Base-by-base conservation (phyloP, 2,888 invertebrate species). In the Leptopilina drosophilae region DNA sequence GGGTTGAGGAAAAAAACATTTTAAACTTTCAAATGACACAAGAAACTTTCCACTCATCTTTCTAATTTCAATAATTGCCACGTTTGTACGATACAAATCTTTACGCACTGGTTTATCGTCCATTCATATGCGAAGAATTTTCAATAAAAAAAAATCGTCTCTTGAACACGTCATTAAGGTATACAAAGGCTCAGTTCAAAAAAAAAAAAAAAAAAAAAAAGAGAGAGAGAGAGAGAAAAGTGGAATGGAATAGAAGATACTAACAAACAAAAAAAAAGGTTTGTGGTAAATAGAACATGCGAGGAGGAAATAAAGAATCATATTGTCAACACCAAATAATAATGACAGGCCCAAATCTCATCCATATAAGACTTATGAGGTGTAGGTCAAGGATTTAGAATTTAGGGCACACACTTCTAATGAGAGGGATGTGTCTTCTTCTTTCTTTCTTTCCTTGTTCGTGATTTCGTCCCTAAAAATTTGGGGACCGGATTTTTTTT, bases 371-470 rank as follows among this genome's bases (percentile, higher is more conserved):
- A 62, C 33, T 26, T 69, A 53, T 26, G 53, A 69, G 69, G 69
- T 56, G 69, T 53, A 69, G 53, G 69, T 69, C 69, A 69, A 69
- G 69, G 69, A 69, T 69, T 69, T 69, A 69, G 12, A 33, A 69
- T 69, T 53, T 69, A 56, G 69, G 69, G 69, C 69, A 69, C 53
- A 69, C 53, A 53, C 53, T 53, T 53, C 69, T 69, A 69, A 69
- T 69, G 9, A 26, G 67, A 26, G 69, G 69, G 49, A 67, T 49
- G 67, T 67, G 49, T 49, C 67, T 69, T 26, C 69, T 69, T 69
- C 49, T 49, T n/a, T 53, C 49, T 49, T 49, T 33, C 69, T 49
- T 53, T 53, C 69, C n/a, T n/a, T 26, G n/a, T 14, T 53, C 1
- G 69, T 69, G 49, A 69, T 69, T 69, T 53, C n/a, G 56, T 69